Percentiles rank a stretch among this genome's conserved stretches.
phyloP scores from a whole-genome alignment of 2,888 invertebrate species.

The Megamerina dolium region DNA sequence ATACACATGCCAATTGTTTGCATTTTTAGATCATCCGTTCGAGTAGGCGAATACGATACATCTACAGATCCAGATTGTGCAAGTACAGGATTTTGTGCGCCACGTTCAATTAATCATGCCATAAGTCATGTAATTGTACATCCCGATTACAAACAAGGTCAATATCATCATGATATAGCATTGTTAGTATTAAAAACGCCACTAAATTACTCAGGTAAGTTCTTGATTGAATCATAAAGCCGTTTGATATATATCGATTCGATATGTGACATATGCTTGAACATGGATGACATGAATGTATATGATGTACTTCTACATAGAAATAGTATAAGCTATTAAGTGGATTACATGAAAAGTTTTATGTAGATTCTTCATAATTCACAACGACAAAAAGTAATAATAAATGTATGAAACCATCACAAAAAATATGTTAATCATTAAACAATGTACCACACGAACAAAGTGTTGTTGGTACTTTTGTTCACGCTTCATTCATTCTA shows the following conservation, averaged over 20 bases:
- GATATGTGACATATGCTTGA: too few relatives aligned
- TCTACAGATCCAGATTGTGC: slow-evolving; percentile 70
- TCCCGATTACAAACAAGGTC: slow-evolving; percentile 65
- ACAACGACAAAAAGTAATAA: too few relatives aligned
- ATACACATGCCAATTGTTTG: not conserved
- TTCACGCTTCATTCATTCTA: too few relatives aligned
- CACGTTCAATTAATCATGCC: slow-evolving; percentile 62
- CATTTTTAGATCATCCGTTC: slow-evolving; percentile 58
- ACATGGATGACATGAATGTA: too few relatives aligned
- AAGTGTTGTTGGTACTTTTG: too few relatives aligned
- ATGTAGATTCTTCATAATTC: too few relatives aligned
- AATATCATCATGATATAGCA: slow-evolving; percentile 68
- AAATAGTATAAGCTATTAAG: too few relatives aligned
- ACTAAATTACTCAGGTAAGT: slow-evolving; percentile 60
- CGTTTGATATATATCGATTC: not conserved
- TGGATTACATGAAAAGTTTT: too few relatives aligned
- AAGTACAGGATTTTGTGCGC: slow-evolving; percentile 64
- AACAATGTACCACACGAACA: too few relatives aligned
- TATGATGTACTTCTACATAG: too few relatives aligned
- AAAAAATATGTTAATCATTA: too few relatives aligned
- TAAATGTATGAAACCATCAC: too few relatives aligned
- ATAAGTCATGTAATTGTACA: slow-evolving; percentile 72
- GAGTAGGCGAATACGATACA: slow-evolving; percentile 69
- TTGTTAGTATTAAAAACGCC: slow-evolving; percentile 64
- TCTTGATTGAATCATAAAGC: not conserved